phyloP scores from a whole-genome alignment of 2,113 vertebrate genomes.

The Protobothrops mucrosquamatus region DNA sequence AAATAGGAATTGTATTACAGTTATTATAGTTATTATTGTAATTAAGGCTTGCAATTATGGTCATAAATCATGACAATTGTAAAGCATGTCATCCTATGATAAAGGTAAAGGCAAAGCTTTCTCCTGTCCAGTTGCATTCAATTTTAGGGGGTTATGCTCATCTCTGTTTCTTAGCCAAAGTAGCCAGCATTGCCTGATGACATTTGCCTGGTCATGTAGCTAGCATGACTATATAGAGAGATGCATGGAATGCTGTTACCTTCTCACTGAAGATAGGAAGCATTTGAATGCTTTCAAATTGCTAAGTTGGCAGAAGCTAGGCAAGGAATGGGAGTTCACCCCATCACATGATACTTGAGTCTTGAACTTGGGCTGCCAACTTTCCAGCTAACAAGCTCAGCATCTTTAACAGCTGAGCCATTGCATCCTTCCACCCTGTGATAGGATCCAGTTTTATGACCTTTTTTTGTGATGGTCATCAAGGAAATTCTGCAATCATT shows the following conservation, averaged over 20 bases:
- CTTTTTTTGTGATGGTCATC: not conserved
- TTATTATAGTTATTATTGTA: not conserved
- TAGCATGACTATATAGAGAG: not conserved
- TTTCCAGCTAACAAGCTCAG: not conserved
- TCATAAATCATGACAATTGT: not conserved
- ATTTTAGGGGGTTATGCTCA: not conserved
- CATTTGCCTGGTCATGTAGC: not conserved
- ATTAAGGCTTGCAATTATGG: not conserved
- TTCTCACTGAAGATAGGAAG: not conserved
- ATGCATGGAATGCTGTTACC: not conserved
- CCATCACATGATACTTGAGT: not conserved
- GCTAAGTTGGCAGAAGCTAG: not conserved
- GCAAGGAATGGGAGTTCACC: not conserved
- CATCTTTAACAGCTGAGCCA: not conserved
- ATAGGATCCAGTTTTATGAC: not conserved
- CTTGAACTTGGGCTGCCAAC: not conserved
- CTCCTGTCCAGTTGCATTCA: not conserved
- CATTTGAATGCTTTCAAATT: not conserved
- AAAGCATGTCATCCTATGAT: not conserved
- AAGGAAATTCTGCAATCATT: not conserved
- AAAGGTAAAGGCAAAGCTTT: not conserved
- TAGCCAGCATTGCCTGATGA: not conserved
- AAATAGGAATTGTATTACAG: not conserved
- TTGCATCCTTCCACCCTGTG: not conserved
- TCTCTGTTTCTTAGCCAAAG: not conserved